A percentile compares a stretch with the other conserved stretches of the same genome.
Conservation (phyloP, 2,888 invertebrate species). For the Meteorus colon region DNA sequence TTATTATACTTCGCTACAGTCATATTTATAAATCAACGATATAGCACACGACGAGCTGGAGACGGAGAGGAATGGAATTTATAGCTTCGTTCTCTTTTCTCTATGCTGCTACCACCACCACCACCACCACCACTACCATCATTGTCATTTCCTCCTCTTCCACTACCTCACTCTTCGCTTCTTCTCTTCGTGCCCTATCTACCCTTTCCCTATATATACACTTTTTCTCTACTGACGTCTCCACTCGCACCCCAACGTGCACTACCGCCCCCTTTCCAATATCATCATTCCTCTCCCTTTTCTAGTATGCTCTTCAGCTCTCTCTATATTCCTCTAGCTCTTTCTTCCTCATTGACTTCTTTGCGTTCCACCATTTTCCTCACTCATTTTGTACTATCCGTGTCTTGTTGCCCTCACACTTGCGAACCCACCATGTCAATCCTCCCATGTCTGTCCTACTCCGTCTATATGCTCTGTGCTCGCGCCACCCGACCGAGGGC, state of each 20-base stretch:
- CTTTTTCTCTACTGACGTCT: constrained; percentile 49
- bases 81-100: constrained; percentile 72
- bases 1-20: constrained; percentile 74
- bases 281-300: constrained; percentile 13
- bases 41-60: constrained; percentile 69
- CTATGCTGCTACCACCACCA: constrained; percentile 72
- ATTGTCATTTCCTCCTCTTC: constrained; percentile 59
- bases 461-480: constrained; percentile 29
- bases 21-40: constrained; percentile 75
- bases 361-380: constrained; percentile 28
- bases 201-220: constrained; percentile 46
- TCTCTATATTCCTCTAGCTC: constrained; percentile 30
- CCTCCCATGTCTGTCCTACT: constrained; percentile 46
- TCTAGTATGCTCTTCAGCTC: background rate
- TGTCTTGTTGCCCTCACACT: constrained; percentile 45
- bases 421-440: constrained; percentile 45
- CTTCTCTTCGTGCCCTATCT: constrained; percentile 48
- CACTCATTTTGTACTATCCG: background rate
- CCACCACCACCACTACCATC: constrained; percentile 72
- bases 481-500: background rate
- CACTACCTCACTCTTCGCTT: constrained; percentile 50
- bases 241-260: constrained; percentile 48
- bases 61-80: constrained; percentile 72
- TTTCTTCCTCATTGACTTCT: constrained; percentile 35
- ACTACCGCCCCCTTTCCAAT: constrained; percentile 40